These are phyloP conservation scores for Ricordea florida DNA, from an alignment of 92 coral and sea anemone species.

Conservation along the genomic window DNA sequence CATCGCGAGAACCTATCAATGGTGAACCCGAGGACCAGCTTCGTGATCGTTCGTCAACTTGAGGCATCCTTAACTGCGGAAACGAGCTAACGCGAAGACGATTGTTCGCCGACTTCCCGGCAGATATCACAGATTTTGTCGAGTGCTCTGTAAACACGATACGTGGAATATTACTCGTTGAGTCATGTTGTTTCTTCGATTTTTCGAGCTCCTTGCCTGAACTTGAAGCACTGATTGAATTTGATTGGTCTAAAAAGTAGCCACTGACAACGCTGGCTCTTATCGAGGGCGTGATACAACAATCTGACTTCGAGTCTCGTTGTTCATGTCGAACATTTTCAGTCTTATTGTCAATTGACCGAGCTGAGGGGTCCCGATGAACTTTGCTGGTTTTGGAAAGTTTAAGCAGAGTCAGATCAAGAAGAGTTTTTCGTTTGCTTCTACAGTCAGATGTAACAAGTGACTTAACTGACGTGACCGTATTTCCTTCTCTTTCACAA, in stretches of 20 bases:
- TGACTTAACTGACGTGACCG: too few relatives aligned
- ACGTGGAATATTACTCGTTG: neutral
- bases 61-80: neutral
- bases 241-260: neutral
- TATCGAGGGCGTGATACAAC: neutral
- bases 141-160: slow-evolving; percentile 11
- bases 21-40: too few relatives aligned
- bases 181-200: neutral
- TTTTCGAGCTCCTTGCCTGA: neutral
- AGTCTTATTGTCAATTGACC: neutral
- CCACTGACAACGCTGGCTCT: slow-evolving; percentile 14
- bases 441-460: neutral
- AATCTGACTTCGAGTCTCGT: neutral
- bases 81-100: too few relatives aligned
- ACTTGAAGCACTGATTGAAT: too few relatives aligned
- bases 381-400: slow-evolving; percentile 2
- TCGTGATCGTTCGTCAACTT: neutral
- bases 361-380: neutral
- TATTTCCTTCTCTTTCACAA: neutral
- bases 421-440: neutral
- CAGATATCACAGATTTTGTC: too few relatives aligned
- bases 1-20: too few relatives aligned
- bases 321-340: neutral
- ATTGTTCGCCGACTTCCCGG: too few relatives aligned
- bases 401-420: slow-evolving; percentile 10